phyloP scores from a whole-genome alignment of 2,113 vertebrate species.

The Zosterops lateralis region DNA sequence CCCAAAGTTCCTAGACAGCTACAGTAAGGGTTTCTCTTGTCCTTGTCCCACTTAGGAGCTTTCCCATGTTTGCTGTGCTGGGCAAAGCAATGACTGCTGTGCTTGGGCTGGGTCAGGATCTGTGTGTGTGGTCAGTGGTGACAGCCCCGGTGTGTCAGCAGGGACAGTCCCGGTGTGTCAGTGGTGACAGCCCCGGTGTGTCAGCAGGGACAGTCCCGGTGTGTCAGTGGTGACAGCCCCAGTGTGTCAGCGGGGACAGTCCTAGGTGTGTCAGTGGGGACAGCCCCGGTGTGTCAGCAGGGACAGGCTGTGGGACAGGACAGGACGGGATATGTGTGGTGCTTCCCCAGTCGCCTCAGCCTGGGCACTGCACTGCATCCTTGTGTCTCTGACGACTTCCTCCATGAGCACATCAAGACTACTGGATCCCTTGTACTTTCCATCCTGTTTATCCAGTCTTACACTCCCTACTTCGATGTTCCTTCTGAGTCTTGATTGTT shows the following conservation, averaged over 20 bases:
- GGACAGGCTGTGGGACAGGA: not conserved
- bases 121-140: not conserved
- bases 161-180: not conserved
- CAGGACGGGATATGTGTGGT: fast-evolving
- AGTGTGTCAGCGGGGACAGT: too few relatives aligned
- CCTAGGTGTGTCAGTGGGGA: too few relatives aligned
- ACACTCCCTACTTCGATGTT: not conserved
- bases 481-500: not conserved
- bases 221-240: not conserved
- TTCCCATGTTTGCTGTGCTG: not conserved
- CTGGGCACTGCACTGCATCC: fast-evolving
- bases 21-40: not conserved
- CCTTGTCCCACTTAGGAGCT: fast-evolving
- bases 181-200: not conserved
- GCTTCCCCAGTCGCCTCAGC: not conserved
- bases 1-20: not conserved
- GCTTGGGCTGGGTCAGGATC: not conserved
- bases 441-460: not conserved
- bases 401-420: too few relatives aligned
- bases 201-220: too few relatives aligned
- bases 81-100: too few relatives aligned
- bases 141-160: not conserved
- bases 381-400: fast-evolving
- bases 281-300: too few relatives aligned
- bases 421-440: not conserved